Evolutionary conservation across 1,140 invertebrate species (phyloP), one percentile per base, ranked within the genome.

Genomic region (Cotesia glomerata): DNA sequence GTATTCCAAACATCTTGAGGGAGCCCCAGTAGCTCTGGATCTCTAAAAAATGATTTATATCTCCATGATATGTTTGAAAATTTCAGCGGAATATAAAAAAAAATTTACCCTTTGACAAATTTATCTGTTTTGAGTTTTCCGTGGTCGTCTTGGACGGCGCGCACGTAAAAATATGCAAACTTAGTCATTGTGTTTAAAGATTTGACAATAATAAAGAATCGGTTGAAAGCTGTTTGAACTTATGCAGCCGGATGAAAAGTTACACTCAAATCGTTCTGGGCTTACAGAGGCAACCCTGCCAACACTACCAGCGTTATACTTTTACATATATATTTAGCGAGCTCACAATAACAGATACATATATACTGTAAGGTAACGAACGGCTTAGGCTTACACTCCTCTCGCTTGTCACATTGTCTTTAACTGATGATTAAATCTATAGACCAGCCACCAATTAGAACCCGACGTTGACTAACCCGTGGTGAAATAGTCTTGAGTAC

Each of bases 151-250:
- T 61, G 52, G 36, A 83, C 65, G 4, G 77, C 73, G 76, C 81
- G 82, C 11, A 76, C 77, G 58, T 85, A 85, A 26, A 79, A 83
- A 59, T 84, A 85, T 13, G 81, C 79, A 26, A 80, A 85, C 77
- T 78, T 82, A 58, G 74, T 75, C 80, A 82, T 82, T 8, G 1
- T 34, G n/a, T 35, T 14, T 9, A 34, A 5, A 45, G 39, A 45
- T 45, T 45, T 45, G 11, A 45, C 11, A 45, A 45, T 0, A 45
- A 45, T 62, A 26, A 35, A 36, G 13, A 8, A 62, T 26, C 59
- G 7, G 26, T 34, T 35, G 11, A 16, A 36, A 26, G 34, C 59
- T 35, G 59, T 35, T 35, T 62, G 14, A 62, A 62, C 59, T 26
- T 35, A 13, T 35, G 32, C 13, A 62, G 34, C 59, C 35, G 26